Percentiles rank a stretch among this genome's conserved stretches.
Evolutionary conservation across 2,888 invertebrate species (phyloP).

Genomic region (Eupithecia inturbata): DNA sequence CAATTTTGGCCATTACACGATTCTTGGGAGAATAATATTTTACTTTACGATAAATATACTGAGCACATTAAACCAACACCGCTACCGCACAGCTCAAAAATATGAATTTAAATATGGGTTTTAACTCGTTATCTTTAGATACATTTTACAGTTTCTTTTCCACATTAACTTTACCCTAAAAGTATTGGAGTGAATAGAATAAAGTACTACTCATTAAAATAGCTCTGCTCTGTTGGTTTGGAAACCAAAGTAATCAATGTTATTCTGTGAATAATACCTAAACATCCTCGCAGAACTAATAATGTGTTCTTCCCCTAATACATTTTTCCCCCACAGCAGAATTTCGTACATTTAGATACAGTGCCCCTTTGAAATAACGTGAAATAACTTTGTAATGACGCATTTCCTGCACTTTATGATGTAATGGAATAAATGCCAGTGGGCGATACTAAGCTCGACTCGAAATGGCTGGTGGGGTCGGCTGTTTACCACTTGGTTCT

Average conservation of each 20-base stretch:
- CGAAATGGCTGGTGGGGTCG: background rate
- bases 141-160: too few species aligned
- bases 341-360: constrained; percentile 20
- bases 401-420: constrained; percentile 37
- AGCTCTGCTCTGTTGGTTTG: background rate
- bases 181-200: too few species aligned
- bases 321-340: constrained; percentile 24
- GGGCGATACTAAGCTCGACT: constrained; percentile 22
- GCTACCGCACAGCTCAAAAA: too few species aligned
- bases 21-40: too few species aligned
- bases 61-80: too few species aligned
- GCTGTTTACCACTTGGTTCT: background rate
- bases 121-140: too few species aligned
- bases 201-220: too few species aligned
- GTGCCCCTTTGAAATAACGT: constrained; percentile 17
- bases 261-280: background rate
- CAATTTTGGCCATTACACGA: too few species aligned
- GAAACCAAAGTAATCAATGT: background rate
- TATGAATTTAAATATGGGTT: too few species aligned
- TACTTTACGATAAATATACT: too few species aligned
- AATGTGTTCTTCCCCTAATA: constrained; percentile 4
- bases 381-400: constrained; percentile 39
- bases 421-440: constrained; percentile 30
- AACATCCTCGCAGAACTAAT: constrained; percentile 7
- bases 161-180: too few species aligned